A percentile compares a stretch with the other conserved stretches of the same genome.
Conservation (phyloP, 2,113 vertebrate genomes). For the Rallus limicola region DNA sequence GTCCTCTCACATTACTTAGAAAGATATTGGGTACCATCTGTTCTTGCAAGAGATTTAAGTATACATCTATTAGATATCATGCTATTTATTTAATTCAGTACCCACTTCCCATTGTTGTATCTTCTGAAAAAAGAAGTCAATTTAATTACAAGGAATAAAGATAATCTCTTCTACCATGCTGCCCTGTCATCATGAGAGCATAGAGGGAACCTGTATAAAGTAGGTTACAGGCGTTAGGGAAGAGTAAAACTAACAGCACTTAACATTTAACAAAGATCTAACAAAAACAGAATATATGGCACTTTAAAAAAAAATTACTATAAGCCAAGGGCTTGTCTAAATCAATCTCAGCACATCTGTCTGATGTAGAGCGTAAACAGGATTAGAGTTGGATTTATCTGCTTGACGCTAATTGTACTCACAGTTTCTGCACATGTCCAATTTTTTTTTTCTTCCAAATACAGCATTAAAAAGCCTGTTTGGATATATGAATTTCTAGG, state of each 20-base stretch:
- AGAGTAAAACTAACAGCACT: slow-evolving; percentile 64
- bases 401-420: slow-evolving; percentile 91
- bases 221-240: slow-evolving; percentile 61
- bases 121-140: slow-evolving; percentile 75
- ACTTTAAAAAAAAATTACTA: slow-evolving; percentile 82
- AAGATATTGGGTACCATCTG: slow-evolving; percentile 86
- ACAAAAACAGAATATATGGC: slow-evolving; percentile 72
- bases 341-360: slow-evolving; percentile 92
- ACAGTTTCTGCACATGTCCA: slow-evolving; percentile 88
- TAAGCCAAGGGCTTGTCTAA: slow-evolving; percentile 87
- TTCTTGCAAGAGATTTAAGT: slow-evolving; percentile 81
- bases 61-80: slow-evolving; percentile 80
- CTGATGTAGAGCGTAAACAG: slow-evolving; percentile 90
- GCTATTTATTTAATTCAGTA: slow-evolving; percentile 87
- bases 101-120: slow-evolving; percentile 80
- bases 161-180: slow-evolving; percentile 82
- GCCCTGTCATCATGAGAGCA: slow-evolving; percentile 67
- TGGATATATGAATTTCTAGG: slow-evolving; percentile 61
- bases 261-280: slow-evolving; percentile 75
- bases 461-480: slow-evolving; percentile 64
- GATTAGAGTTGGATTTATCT: slow-evolving; percentile 91
- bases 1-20: slow-evolving; percentile 86
- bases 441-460: slow-evolving; percentile 58
- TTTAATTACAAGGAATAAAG: slow-evolving; percentile 88
- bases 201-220: slow-evolving; percentile 63